Conservation (phyloP, 1,140 invertebrate genomes). For the Tetramorium simillimum region DNA sequence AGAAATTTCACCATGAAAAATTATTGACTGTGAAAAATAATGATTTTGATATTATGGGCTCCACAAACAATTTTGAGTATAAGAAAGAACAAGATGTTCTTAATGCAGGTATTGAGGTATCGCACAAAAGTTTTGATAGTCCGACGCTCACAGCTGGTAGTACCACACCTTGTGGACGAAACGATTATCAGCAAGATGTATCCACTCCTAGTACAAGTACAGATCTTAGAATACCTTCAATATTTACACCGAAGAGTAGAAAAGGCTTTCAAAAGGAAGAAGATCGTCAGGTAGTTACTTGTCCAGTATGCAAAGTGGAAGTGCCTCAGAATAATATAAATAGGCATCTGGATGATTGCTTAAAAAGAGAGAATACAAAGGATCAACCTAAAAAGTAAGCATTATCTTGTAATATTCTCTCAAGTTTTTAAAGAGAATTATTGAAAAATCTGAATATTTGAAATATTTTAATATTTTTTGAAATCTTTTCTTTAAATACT, state of each 20-base stretch:
- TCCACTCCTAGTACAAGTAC: constrained; percentile 79
- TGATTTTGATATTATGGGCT: neutral
- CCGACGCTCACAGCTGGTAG: neutral
- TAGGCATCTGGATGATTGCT: constrained; percentile 86
- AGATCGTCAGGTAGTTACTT: constrained; percentile 79
- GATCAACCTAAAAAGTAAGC: constrained; percentile 62
- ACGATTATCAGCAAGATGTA: constrained; percentile 35
- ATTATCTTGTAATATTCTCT: constrained; percentile 39
- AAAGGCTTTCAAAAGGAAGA: constrained; percentile 48
- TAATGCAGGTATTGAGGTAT: constrained; percentile 12
- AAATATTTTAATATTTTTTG: neutral
- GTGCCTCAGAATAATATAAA: constrained; percentile 85
- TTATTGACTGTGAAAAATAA: neutral
- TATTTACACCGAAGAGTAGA: constrained; percentile 79
- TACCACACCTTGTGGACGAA: constrained; percentile 44
- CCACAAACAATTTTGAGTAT: neutral
- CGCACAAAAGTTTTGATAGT: neutral
- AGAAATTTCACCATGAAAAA: neutral
- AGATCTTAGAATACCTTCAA: constrained; percentile 61
- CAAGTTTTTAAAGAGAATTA: constrained; percentile 16
- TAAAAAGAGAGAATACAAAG: constrained; percentile 78
- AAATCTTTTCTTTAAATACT: neutral
- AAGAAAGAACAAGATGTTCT: constrained; percentile 48
- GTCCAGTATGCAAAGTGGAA: constrained; percentile 86
- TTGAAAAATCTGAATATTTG: constrained; percentile 8